Conservation (phyloP, 2,113 vertebrate species). For the Pituophis catenifer region DNA sequence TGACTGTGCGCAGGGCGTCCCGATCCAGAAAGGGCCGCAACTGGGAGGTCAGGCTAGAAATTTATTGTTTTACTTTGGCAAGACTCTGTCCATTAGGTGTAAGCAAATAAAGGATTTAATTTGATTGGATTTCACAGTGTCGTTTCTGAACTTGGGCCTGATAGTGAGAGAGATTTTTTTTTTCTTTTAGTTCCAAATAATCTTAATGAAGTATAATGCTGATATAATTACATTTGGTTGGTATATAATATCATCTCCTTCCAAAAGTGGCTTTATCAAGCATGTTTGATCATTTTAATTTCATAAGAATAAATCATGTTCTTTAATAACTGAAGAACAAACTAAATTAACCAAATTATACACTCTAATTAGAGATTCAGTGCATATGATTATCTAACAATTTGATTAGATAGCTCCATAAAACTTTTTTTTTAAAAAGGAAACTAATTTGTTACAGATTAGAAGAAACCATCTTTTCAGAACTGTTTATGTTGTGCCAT, state of each 20-base stretch:
- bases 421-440: constrained; percentile 21
- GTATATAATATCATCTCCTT: constrained; percentile 54
- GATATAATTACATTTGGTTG: constrained; percentile 45
- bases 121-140: not conserved
- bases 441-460: constrained; percentile 44
- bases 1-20: too few relatives aligned
- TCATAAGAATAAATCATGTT: constrained; percentile 46
- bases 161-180: not conserved
- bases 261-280: constrained; percentile 52
- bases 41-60: not conserved
- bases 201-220: constrained; percentile 51
- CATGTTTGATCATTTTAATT: constrained; percentile 56
- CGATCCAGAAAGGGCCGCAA: too few relatives aligned
- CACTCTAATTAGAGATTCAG: constrained; percentile 53
- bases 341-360: constrained; percentile 51
- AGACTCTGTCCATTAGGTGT: not conserved
- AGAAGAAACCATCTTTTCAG: constrained; percentile 26
- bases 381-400: constrained; percentile 36
- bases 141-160: not conserved
- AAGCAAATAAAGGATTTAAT: not conserved
- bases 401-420: constrained; percentile 53
- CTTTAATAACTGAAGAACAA: constrained; percentile 56
- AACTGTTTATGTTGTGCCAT: constrained; percentile 3
- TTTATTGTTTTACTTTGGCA: not conserved
- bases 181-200: constrained; percentile 28